Percentiles rank a stretch among this genome's conserved stretches.
These are phyloP conservation scores for Ictalurus punctatus DNA, from an alignment of 2,113 vertebrate species.

Conservation along the genomic window DNA sequence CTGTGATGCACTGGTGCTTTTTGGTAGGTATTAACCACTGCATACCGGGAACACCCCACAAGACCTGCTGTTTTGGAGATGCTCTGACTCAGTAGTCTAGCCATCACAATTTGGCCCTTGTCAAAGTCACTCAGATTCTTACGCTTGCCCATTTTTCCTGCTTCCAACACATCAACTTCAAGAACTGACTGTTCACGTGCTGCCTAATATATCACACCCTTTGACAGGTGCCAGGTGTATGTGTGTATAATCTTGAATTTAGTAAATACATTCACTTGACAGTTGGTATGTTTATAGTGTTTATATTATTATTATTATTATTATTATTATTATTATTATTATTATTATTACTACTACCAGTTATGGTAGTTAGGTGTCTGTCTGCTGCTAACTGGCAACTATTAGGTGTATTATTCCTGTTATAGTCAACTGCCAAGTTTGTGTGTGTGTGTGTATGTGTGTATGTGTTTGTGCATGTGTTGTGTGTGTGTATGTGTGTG, in stretches of 20 bases:
- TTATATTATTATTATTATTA: neutral
- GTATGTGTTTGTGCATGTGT: conserved; percentile 10
- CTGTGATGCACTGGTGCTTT: too few relatives aligned
- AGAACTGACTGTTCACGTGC: too few relatives aligned
- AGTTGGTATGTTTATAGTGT: neutral
- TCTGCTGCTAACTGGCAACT: neutral
- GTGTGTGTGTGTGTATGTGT: neutral
- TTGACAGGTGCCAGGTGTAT: too few relatives aligned
- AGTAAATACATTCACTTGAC: neutral
- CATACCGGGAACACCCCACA: too few relatives aligned
- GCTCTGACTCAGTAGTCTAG: too few relatives aligned
- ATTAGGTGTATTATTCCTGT: conserved; percentile 1
- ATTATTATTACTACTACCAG: neutral
- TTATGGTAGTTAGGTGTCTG: neutral
- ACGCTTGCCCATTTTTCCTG: too few relatives aligned
- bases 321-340: neutral
- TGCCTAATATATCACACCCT: too few relatives aligned
- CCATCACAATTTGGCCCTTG: too few relatives aligned
- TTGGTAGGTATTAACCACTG: too few relatives aligned
- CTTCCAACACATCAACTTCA: too few relatives aligned
- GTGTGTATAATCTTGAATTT: neutral
- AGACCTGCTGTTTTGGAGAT: too few relatives aligned
- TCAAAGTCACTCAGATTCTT: too few relatives aligned
- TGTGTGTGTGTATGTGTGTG: conserved; percentile 13
- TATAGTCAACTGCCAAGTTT: neutral